These are phyloP conservation scores for Meandrusa payeni DNA, from an alignment of 2,888 invertebrate species.

Conservation along the genomic window DNA sequence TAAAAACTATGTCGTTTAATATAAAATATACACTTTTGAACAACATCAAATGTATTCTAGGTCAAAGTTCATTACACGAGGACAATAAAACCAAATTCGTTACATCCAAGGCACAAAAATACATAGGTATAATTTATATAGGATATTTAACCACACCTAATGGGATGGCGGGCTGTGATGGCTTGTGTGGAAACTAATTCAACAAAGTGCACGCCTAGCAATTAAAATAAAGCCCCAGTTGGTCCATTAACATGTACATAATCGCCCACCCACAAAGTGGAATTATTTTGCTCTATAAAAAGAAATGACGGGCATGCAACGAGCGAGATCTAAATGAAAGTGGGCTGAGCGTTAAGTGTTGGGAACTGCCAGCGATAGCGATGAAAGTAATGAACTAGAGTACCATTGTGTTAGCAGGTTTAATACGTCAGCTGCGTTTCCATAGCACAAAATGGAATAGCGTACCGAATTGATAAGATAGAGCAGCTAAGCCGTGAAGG, in stretches of 20 bases:
- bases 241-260: constrained; percentile 5
- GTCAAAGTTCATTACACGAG: no score
- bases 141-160: no score
- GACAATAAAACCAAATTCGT: no score
- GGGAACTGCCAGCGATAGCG: background rate
- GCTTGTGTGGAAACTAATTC: constrained; percentile 4
- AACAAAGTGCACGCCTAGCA: constrained; percentile 10
- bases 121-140: no score
- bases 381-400: constrained; percentile 12
- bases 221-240: constrained; percentile 9
- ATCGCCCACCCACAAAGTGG: constrained; percentile 9
- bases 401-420: constrained; percentile 10
- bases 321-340: constrained; percentile 17
- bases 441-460: constrained; percentile 4
- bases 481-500: constrained; percentile 13
- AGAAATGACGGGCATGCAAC: constrained; percentile 28
- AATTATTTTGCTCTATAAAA: constrained; percentile 23
- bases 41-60: background rate
- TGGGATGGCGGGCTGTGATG: no score
- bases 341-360: constrained; percentile 3
- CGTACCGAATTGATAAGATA: constrained; percentile 24
- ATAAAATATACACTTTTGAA: background rate
- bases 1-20: constrained; percentile 13
- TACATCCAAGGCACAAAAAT: no score
- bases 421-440: constrained; percentile 21